phyloP scores from a whole-genome alignment of 1,140 invertebrate genomes.

The Heliconius himera region DNA sequence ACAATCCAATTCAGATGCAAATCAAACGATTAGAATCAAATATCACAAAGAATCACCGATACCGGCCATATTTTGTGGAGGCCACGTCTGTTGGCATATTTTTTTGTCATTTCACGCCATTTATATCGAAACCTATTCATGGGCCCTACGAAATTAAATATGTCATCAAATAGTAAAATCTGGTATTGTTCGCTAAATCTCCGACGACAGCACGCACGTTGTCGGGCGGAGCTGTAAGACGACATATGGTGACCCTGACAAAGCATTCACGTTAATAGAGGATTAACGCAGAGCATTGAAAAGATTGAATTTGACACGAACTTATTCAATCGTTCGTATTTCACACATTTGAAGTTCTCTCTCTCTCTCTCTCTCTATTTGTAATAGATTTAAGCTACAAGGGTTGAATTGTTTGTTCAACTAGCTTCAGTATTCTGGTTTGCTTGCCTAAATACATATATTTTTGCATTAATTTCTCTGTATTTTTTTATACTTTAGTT shows the following conservation, averaged over 20 bases:
- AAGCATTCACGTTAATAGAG: conserved; percentile 55
- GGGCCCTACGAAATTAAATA: conserved; percentile 57
- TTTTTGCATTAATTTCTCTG: neutral
- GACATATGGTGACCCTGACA: conserved; percentile 62
- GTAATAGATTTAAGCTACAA: conserved; percentile 43
- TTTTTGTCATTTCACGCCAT: conserved; percentile 62
- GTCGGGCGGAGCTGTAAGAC: conserved; percentile 52
- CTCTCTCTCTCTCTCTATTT: conserved; percentile 41
- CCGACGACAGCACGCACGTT: conserved; percentile 45
- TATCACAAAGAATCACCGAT: conserved; percentile 36
- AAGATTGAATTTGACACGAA: conserved; percentile 57
- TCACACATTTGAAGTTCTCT: conserved; percentile 21
- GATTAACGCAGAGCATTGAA: conserved; percentile 48
- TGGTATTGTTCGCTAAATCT: conserved; percentile 52
- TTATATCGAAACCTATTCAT: conserved; percentile 44
- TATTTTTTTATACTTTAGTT: too few species aligned
- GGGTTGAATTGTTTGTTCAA: conserved; percentile 17
- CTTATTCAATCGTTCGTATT: conserved; percentile 29
- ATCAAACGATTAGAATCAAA: conserved; percentile 33
- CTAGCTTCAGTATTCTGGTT: neutral
- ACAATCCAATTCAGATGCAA: neutral
- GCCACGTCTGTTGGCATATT: conserved; percentile 44
- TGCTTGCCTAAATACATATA: neutral
- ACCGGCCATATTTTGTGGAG: conserved; percentile 16
- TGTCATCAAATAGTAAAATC: conserved; percentile 57